Evolutionary conservation across 2,797 vertebrate genomes (phyloP).

Genomic region (Bradypus variegatus): DNA sequence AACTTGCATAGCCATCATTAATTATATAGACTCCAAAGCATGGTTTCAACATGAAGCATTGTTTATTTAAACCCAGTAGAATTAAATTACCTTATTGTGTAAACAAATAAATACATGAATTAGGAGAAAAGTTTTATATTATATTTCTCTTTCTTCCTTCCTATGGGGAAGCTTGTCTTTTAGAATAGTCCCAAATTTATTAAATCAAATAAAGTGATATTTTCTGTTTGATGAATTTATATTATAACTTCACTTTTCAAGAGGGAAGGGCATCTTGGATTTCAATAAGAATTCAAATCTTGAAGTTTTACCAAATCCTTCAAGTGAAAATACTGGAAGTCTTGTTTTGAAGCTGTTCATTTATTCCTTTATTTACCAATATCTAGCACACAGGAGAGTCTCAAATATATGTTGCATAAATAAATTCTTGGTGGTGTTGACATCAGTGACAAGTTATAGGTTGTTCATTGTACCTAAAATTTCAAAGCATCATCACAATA

Average conservation of each 20-base stretch:
- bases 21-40: background rate
- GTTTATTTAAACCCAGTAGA: background rate
- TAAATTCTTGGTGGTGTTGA: background rate
- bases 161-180: background rate
- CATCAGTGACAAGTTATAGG: background rate
- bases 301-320: background rate
- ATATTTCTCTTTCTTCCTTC: background rate
- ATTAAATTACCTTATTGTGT: background rate
- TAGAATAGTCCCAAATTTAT: background rate
- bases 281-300: constrained; percentile 4
- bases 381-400: background rate
- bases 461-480: background rate
- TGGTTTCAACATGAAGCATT: background rate
- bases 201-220: background rate
- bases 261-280: background rate
- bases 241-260: background rate
- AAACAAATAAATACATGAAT: background rate
- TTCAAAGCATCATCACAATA: background rate
- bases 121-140: background rate
- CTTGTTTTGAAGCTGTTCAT: background rate
- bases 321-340: background rate
- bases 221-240: background rate
- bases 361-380: background rate
- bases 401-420: background rate
- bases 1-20: background rate